Evolutionary conservation across 2,888 invertebrate genomes (phyloP).

Genomic region (Coelopa pilipes): DNA sequence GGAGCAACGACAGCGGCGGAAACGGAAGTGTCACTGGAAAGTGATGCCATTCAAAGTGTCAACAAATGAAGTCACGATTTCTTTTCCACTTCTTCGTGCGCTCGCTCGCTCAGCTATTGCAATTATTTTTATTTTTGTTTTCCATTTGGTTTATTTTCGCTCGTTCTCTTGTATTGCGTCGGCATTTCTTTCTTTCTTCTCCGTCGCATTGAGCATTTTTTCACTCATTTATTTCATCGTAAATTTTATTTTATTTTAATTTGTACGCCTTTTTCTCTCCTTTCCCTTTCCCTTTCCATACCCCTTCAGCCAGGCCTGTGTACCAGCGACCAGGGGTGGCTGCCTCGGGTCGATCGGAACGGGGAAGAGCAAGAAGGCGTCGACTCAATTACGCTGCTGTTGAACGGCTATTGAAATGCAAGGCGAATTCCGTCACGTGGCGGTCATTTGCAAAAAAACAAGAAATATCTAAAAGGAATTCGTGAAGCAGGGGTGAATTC

Average conservation of each 20-base stretch:
- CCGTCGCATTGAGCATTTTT: constrained; percentile 20
- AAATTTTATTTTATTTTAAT: constrained; percentile 60
- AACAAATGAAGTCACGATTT: constrained; percentile 66
- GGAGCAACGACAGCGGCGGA: constrained; percentile 19
- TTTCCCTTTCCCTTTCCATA: constrained; percentile 38
- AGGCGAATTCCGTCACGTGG: constrained; percentile 34
- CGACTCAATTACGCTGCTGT: constrained; percentile 38
- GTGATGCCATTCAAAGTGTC: constrained; percentile 53
- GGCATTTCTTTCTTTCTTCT: constrained; percentile 41
- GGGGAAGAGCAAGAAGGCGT: background rate
- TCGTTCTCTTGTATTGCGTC: constrained; percentile 39
- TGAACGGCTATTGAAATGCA: constrained; percentile 46
- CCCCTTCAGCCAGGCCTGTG: background rate
- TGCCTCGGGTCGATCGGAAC: constrained; percentile 20
- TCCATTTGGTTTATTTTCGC: constrained; percentile 13
- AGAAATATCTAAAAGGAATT: too few species aligned
- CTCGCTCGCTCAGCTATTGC: constrained; percentile 24
- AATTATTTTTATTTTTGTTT: constrained; percentile 29
- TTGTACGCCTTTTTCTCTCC: constrained; percentile 48
- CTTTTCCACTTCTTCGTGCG: constrained; percentile 27
- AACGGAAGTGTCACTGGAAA: constrained; percentile 35
- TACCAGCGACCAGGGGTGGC: background rate
- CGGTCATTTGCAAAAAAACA: constrained; percentile 33
- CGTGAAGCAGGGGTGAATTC: too few species aligned
- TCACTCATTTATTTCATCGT: constrained; percentile 56